Evolutionary conservation across 2,888 invertebrate species (phyloP).

Genomic region (Ypsolopha sequella): DNA sequence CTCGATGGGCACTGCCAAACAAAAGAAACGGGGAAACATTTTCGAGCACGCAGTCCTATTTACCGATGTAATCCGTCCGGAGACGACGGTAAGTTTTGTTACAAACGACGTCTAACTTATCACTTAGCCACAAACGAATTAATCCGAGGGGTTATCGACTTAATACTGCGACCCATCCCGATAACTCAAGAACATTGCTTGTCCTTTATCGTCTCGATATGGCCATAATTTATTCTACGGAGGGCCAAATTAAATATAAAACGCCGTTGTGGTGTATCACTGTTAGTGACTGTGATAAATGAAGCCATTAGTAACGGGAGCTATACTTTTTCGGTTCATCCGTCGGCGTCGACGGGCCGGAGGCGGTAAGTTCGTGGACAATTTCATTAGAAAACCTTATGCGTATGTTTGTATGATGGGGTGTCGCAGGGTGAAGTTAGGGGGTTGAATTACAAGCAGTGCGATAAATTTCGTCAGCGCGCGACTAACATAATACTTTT

Average conservation of each 20-base stretch:
- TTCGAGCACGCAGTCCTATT: slow-evolving; percentile 14
- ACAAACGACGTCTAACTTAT: slow-evolving; percentile 44
- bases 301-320: slow-evolving; percentile 70
- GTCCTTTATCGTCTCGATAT: slow-evolving; percentile 62
- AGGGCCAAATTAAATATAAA: slow-evolving; percentile 69
- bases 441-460: slow-evolving; percentile 60
- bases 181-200: slow-evolving; percentile 51
- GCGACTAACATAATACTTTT: slow-evolving; percentile 26
- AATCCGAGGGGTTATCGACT: slow-evolving; percentile 55
- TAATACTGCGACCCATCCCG: slow-evolving; percentile 49
- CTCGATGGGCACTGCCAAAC: slow-evolving; percentile 14
- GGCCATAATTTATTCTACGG: slow-evolving; percentile 63
- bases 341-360: slow-evolving; percentile 56
- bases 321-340: slow-evolving; percentile 69
- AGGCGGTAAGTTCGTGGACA: slow-evolving; percentile 62
- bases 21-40: slow-evolving; percentile 22
- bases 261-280: slow-evolving; percentile 69
- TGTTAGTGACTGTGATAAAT: slow-evolving; percentile 71
- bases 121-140: slow-evolving; percentile 59
- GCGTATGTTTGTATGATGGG: slow-evolving; percentile 62
- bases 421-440: slow-evolving; percentile 23
- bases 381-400: slow-evolving; percentile 70
- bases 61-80: slow-evolving; percentile 25
- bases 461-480: slow-evolving; percentile 66
- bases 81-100: slow-evolving; percentile 37